These are phyloP conservation scores for Oscheius sp. DNA, from an alignment of 2,888 invertebrate species.

Conservation along the genomic window DNA sequence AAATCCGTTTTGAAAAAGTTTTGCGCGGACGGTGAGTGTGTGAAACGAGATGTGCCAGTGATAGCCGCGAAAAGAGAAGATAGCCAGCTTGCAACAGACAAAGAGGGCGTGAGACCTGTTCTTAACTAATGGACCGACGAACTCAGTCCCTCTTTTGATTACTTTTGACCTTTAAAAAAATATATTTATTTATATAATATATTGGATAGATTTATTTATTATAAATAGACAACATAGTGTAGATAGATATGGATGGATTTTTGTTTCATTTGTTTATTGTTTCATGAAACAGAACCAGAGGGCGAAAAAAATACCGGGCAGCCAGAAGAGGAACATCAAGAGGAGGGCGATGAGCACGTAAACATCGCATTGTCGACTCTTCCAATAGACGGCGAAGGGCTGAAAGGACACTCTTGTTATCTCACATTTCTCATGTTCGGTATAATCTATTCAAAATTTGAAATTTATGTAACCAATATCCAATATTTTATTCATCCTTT, in stretches of 20 bases:
- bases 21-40: slow-evolving; percentile 5
- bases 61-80: slow-evolving; percentile 27
- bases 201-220: no score
- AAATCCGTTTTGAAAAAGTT: neutral
- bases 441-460: neutral
- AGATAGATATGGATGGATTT: no score
- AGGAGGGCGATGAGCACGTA: slow-evolving; percentile 42
- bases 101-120: slow-evolving; percentile 22
- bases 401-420: slow-evolving; percentile 28
- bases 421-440: neutral
- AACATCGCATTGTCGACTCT: slow-evolving; percentile 38
- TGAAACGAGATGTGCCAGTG: slow-evolving; percentile 23
- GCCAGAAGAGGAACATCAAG: slow-evolving; percentile 45
- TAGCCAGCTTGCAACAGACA: slow-evolving; percentile 30
- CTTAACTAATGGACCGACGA: slow-evolving; percentile 18
- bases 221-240: no score
- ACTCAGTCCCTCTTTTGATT: no score
- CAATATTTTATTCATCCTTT: no score
- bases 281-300: slow-evolving; percentile 40
- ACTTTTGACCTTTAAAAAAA: no score
- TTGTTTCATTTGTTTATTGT: neutral
- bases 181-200: neutral
- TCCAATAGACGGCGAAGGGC: slow-evolving; percentile 49
- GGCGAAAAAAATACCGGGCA: slow-evolving; percentile 45
- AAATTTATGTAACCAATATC: neutral